These are phyloP conservation scores for Hypocryptadius cinnamomeus DNA, from an alignment of 2,113 vertebrate species.

Conservation along the genomic window DNA sequence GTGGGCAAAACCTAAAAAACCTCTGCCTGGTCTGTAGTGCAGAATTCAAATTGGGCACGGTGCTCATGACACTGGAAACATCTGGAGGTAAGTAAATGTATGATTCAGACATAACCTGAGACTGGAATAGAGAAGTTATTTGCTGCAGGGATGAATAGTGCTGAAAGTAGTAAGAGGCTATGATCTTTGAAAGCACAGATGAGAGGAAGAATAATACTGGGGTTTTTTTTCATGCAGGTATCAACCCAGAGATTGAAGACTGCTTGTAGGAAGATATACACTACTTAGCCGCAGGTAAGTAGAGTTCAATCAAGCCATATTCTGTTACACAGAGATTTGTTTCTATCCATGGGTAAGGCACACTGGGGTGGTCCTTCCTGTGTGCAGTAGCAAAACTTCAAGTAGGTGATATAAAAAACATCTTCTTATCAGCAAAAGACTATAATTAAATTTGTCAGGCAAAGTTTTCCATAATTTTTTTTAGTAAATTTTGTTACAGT, in stretches of 20 bases:
- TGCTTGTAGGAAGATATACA: not conserved
- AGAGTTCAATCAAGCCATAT: not conserved
- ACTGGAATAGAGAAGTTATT: not conserved
- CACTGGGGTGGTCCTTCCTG: not conserved
- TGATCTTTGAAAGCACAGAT: not conserved
- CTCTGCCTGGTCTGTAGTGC: not conserved
- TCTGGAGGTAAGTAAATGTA: not conserved
- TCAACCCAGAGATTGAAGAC: constrained; percentile 18
- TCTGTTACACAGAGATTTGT: not conserved
- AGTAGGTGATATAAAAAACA: not conserved
- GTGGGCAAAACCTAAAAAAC: constrained; percentile 28
- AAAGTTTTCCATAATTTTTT: not conserved
- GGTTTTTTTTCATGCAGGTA: constrained; percentile 1
- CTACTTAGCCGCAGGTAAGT: not conserved
- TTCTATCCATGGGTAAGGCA: not conserved
- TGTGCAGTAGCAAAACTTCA: not conserved
- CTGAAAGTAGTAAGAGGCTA: not conserved
- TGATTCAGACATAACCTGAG: not conserved
- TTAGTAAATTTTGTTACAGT: not conserved
- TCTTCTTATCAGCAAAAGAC: not conserved
- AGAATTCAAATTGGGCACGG: constrained; percentile 27
- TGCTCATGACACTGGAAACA: not conserved
- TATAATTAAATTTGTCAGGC: not conserved
- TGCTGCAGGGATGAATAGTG: not conserved
- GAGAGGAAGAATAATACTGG: not conserved